Conservation (phyloP, 2,113 vertebrate genomes). For the Grallaria varia region DNA sequence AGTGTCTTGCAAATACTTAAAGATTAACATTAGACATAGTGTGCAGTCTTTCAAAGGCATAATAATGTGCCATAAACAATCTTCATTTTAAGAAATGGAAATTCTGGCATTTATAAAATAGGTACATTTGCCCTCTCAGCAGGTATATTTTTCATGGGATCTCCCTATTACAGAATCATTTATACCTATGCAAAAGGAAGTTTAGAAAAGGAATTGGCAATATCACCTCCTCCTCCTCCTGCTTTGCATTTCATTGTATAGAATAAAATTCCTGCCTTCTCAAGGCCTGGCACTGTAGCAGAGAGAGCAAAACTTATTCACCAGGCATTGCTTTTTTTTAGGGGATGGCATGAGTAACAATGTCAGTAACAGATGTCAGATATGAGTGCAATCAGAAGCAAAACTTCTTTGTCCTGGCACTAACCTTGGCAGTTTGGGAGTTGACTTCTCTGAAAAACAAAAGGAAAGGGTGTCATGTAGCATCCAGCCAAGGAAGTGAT, state of each 20-base stretch:
- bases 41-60: not conserved
- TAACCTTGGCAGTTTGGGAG: not conserved
- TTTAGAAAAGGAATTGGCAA: not conserved
- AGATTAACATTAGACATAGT: not conserved
- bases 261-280: not conserved
- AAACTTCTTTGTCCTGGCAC: not conserved
- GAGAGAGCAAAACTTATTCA: not conserved
- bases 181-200: not conserved
- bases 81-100: not conserved
- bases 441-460: not conserved
- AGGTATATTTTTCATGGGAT: not conserved
- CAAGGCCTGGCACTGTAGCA: not conserved
- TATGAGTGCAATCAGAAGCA: not conserved
- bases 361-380: not conserved
- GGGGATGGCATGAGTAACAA: not conserved
- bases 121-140: not conserved
- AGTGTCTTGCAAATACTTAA: not conserved
- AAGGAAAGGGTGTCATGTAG: not conserved
- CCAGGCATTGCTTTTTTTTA: not conserved
- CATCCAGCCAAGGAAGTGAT: not conserved
- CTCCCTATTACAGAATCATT: not conserved
- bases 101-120: not conserved
- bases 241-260: not conserved
- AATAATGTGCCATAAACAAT: not conserved
- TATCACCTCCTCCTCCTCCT: not conserved